Percentiles rank a stretch among this genome's conserved stretches.
phyloP scores from a whole-genome alignment of 2,888 invertebrate genomes.

The Yponomeuta sedellus region DNA sequence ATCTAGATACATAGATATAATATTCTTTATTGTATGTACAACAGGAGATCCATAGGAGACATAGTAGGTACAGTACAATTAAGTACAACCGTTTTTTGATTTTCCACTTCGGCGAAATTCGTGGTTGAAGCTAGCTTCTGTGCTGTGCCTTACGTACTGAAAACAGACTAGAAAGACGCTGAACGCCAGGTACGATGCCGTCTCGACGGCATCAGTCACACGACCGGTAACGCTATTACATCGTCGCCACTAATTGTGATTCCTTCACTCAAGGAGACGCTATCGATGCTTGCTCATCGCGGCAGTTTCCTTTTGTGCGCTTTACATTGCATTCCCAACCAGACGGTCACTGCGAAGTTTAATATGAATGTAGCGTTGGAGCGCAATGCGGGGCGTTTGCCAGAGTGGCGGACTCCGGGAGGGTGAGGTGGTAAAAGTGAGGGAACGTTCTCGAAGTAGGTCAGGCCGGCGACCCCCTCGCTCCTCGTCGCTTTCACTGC shows the following conservation, averaged over 20 bases:
- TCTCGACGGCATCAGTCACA: slow-evolving; percentile 43
- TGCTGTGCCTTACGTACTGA: too few species aligned
- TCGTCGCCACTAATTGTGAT: slow-evolving; percentile 58
- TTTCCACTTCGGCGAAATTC: too few species aligned
- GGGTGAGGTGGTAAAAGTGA: slow-evolving; percentile 38
- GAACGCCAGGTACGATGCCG: neutral
- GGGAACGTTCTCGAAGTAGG: slow-evolving; percentile 49
- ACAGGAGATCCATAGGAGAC: too few species aligned
- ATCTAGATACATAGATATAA: too few species aligned
- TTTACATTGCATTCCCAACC: slow-evolving; percentile 43
- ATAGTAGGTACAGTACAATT: too few species aligned
- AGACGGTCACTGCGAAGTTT: neutral
- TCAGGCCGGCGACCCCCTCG: slow-evolving; percentile 41
- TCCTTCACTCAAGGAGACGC: slow-evolving; percentile 31
- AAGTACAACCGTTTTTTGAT: too few species aligned
- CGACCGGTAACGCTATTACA: slow-evolving; percentile 52
- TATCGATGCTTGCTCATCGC: neutral
- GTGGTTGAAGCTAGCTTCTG: too few species aligned
- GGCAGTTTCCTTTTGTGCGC: slow-evolving; percentile 32
- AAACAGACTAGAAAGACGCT: too few species aligned
- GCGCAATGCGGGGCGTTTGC: slow-evolving; percentile 21
- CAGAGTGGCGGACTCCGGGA: slow-evolving; percentile 27
- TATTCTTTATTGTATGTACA: too few species aligned
- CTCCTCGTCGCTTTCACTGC: slow-evolving; percentile 57
- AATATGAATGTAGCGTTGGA: slow-evolving; percentile 34